These are phyloP conservation scores for Drosophila melanosoma DNA, from an alignment of 2,888 invertebrate species.

Conservation along the genomic window DNA sequence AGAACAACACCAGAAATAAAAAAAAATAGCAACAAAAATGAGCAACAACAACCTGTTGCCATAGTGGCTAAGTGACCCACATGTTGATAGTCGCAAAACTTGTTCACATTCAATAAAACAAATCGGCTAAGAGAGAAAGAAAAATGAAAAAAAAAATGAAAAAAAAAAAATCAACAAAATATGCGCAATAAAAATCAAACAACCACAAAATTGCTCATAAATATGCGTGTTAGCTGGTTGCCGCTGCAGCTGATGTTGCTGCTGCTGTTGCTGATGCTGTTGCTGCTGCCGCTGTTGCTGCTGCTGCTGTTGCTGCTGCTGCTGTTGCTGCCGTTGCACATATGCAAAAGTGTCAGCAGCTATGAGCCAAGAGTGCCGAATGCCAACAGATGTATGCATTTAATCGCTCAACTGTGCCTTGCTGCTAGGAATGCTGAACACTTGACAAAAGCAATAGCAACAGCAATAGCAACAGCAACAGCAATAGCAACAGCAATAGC, in stretches of 20 bases:
- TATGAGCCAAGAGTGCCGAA: constrained; percentile 33
- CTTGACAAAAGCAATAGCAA: constrained; percentile 46
- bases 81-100: constrained; percentile 64
- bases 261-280: constrained; percentile 22
- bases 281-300: constrained; percentile 28
- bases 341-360: constrained; percentile 30
- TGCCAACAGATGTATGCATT: constrained; percentile 35
- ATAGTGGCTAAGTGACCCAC: constrained; percentile 73
- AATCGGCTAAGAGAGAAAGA: constrained; percentile 47
- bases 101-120: constrained; percentile 70
- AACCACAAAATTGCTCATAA: constrained; percentile 54
- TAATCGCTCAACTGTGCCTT: constrained; percentile 52
- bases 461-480: constrained; percentile 6
- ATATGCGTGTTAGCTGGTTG: constrained; percentile 57
- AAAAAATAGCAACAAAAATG: constrained; percentile 27
- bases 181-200: constrained; percentile 57
- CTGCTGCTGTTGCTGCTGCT: constrained; percentile 18
- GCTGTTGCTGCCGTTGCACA: constrained; percentile 18
- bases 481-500: constrained; percentile 5
- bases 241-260: constrained; percentile 24
- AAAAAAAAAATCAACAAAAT: constrained; percentile 11
- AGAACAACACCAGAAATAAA: constrained; percentile 25
- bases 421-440: constrained; percentile 59
- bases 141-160: constrained; percentile 3
- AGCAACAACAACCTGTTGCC: constrained; percentile 62